A percentile compares a stretch with the other conserved stretches of the same genome.
Conservation (phyloP, 2,888 invertebrate genomes). For the Azorinus chamasolen region DNA sequence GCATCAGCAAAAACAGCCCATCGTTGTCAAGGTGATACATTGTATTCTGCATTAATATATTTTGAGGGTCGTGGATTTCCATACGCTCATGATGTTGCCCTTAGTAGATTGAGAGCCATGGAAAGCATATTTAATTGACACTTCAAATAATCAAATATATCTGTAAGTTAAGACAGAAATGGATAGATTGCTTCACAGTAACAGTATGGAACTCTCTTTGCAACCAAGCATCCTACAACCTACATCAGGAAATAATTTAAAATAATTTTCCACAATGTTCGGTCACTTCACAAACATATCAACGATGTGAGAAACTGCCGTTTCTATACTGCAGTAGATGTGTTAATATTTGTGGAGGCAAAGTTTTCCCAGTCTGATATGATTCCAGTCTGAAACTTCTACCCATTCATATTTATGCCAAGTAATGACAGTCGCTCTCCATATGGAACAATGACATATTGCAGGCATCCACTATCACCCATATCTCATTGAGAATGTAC, state of each 20-base stretch:
- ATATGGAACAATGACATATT: constrained; percentile 2
- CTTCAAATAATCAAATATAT: constrained; percentile 29
- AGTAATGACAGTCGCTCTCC: background rate
- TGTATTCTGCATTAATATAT: constrained; percentile 38
- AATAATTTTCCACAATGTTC: constrained; percentile 29
- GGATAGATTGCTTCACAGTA: background rate
- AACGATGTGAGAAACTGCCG: constrained; percentile 4
- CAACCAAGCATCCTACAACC: background rate
- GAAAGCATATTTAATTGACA: constrained; percentile 17
- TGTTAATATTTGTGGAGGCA: constrained; percentile 10
- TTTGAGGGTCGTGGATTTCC: constrained; percentile 16
- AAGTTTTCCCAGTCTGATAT: background rate
- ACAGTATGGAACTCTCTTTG: background rate
- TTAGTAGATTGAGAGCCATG: constrained; percentile 39
- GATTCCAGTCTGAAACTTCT: background rate
- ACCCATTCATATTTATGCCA: background rate
- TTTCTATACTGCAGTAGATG: background rate
- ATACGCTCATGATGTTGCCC: constrained; percentile 46
- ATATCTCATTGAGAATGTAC: too few species aligned
- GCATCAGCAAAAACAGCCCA: constrained; percentile 41
- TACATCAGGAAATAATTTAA: background rate
- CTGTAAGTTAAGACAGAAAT: constrained; percentile 16
- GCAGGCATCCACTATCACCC: background rate
- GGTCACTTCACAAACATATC: constrained; percentile 29
- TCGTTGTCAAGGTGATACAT: constrained; percentile 48